Evolutionary conservation across 2,113 vertebrate genomes (phyloP).

Genomic region (Heloderma charlesbogerti): DNA sequence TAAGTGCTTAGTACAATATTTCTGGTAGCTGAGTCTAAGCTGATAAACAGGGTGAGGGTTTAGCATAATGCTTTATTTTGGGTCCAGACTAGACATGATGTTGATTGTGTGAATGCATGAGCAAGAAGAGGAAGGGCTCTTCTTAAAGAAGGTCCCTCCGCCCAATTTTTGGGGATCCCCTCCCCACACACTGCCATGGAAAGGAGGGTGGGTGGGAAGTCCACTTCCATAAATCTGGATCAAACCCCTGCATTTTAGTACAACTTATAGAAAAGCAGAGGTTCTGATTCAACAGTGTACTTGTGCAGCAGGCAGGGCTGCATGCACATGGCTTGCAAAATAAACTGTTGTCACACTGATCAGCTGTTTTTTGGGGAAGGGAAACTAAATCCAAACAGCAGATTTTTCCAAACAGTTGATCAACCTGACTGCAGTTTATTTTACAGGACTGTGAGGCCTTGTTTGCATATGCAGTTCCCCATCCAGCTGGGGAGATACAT

Average conservation of each 20-base stretch:
- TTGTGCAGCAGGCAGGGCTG: background rate
- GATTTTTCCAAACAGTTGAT: background rate
- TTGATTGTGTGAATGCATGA: no score
- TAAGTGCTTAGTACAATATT: background rate
- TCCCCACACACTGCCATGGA: no score
- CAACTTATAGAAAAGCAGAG: background rate
- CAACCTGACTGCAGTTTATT: background rate
- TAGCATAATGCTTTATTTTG: background rate
- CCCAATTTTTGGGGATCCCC: no score
- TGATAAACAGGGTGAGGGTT: background rate
- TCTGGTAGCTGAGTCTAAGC: background rate
- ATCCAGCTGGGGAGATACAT: background rate
- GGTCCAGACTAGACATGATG: no score
- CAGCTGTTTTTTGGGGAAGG: background rate
- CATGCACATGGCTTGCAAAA: background rate
- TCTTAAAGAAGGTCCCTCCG: no score
- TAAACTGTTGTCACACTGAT: background rate
- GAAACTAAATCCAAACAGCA: background rate
- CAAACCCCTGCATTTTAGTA: background rate
- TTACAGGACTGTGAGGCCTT: background rate
- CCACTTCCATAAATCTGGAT: no score
- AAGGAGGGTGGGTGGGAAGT: no score
- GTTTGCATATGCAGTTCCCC: background rate
- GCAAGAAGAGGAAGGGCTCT: no score
- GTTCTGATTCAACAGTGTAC: background rate